Evolutionary conservation across 2,888 invertebrate genomes (phyloP), one percentile per base, ranked within the genome.

Genomic region (Rhagonycha lutea): DNA sequence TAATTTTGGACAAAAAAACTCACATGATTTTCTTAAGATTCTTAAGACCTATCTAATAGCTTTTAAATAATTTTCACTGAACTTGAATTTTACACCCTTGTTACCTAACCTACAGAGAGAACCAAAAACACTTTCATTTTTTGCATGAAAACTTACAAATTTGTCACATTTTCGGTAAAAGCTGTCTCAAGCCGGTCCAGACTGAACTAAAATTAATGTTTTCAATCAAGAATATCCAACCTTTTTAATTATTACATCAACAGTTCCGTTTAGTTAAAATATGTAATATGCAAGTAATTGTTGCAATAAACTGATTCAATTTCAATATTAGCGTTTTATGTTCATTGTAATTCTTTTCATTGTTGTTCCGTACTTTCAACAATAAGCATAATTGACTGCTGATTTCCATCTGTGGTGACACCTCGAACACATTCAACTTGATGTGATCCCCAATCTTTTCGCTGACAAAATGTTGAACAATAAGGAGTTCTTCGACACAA

Each of bases 401-500:
- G 91, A 23, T 90, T 90, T 0, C 89, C 87, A 72, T 91, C 91
- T 0, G 89, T 87, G 32, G 89, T 85, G 26, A 93, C 92, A 47
- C 92, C 92, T 76, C 94, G 90, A 61, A 95, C 92, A 85, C 95
- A 95, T 86, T 96, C 95, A 77, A 95, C 94, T 87, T 96, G 96
- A 87, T 94, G 96, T 61, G 94, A 91, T 14, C 92, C 92, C 96
- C 96, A 96, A 88, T 96, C 96, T 87, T 96, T 96, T 80, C 95
- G 92, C 88, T 96, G 96, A 87, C 96, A 96, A 88, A 95, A 96
- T 3, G 94, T 95, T 8, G 96, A 96, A 87, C 96, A 96, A 87
- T 96, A 96, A 10, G 95, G 95, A 12, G 96, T 96, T 78, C 94
- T 91, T 70, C 96, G 91, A 84, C 96, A 96, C 61, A 96, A 88